A percentile compares a stretch with the other conserved stretches of the same genome.
Evolutionary conservation across 2,888 invertebrate genomes (phyloP).

Genomic region (Euphydryas editha): DNA sequence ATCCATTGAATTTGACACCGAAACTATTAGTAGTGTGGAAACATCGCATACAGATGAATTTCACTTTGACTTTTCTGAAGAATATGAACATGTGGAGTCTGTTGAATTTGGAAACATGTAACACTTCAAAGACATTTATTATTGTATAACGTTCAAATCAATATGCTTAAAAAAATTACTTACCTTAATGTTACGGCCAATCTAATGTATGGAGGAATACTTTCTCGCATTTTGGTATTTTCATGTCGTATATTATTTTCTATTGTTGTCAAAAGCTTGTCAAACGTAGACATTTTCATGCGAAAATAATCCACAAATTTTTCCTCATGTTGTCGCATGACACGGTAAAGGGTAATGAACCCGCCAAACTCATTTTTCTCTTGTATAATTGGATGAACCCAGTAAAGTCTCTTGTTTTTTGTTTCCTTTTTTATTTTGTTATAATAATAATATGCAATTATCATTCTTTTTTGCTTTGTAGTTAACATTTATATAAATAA

Average conservation of each 20-base stretch:
- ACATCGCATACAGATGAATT: constrained; percentile 1
- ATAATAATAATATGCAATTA: constrained; percentile 1
- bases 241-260: constrained; percentile 1
- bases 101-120: constrained; percentile 1
- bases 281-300: constrained; percentile 1
- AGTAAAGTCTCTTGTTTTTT: not conserved
- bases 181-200: constrained; percentile 1
- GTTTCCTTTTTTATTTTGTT: constrained; percentile 1
- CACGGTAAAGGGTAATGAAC: not conserved
- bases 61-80: not conserved
- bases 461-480: not conserved
- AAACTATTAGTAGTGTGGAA: not conserved
- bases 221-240: constrained; percentile 1
- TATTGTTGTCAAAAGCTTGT: not conserved
- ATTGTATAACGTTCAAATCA: not conserved
- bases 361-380: not conserved
- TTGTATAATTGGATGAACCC: not conserved
- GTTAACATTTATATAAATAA: constrained; percentile 1
- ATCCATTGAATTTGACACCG: constrained; percentile 1
- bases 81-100: not conserved
- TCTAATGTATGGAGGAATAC: constrained; percentile 1
- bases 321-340: not conserved
- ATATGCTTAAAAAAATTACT: constrained; percentile 1
- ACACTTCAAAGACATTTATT: constrained; percentile 1
- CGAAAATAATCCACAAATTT: not conserved